phyloP scores from a whole-genome alignment of 2,888 invertebrate species.

The Epinotia brunnichana region DNA sequence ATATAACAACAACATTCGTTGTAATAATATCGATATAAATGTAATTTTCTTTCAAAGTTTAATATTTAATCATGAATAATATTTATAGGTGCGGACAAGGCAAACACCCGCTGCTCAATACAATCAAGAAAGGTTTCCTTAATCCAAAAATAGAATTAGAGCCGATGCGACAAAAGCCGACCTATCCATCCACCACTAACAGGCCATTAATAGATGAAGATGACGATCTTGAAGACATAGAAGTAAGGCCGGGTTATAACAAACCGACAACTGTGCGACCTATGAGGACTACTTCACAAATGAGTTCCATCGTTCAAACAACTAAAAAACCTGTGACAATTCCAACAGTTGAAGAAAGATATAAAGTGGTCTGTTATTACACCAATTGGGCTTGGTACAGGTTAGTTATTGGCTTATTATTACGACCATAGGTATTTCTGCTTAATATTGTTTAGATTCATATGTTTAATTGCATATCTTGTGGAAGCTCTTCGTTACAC shows the following conservation, averaged over 20 bases:
- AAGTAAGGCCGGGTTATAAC: slow-evolving; percentile 64
- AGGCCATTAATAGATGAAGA: slow-evolving; percentile 63
- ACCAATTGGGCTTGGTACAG: slow-evolving; percentile 97
- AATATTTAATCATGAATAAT: neutral
- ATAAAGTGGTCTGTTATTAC: slow-evolving; percentile 94
- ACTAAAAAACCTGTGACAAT: slow-evolving; percentile 57
- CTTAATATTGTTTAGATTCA: no score
- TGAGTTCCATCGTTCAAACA: slow-evolving; percentile 55
- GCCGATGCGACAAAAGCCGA: slow-evolving; percentile 49
- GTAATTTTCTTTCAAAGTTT: neutral
- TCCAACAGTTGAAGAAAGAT: slow-evolving; percentile 70
- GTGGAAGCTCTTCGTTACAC: neutral
- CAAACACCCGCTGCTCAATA: slow-evolving; percentile 89
- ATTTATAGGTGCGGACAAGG: slow-evolving; percentile 88
- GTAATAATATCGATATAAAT: neutral
- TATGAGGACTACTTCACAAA: slow-evolving; percentile 52
- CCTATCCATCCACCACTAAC: slow-evolving; percentile 43
- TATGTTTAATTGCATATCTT: neutral
- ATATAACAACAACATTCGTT: slow-evolving; percentile 38
- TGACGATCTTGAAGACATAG: slow-evolving; percentile 75
- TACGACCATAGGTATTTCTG: neutral
- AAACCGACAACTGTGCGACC: slow-evolving; percentile 51
- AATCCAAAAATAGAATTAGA: slow-evolving; percentile 64
- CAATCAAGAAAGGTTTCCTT: slow-evolving; percentile 89
- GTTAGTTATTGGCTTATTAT: slow-evolving; percentile 54